Percentiles rank a stretch among this genome's conserved stretches.
Conservation (phyloP, 1,140 invertebrate species). For the Drosophila bipectinata region DNA sequence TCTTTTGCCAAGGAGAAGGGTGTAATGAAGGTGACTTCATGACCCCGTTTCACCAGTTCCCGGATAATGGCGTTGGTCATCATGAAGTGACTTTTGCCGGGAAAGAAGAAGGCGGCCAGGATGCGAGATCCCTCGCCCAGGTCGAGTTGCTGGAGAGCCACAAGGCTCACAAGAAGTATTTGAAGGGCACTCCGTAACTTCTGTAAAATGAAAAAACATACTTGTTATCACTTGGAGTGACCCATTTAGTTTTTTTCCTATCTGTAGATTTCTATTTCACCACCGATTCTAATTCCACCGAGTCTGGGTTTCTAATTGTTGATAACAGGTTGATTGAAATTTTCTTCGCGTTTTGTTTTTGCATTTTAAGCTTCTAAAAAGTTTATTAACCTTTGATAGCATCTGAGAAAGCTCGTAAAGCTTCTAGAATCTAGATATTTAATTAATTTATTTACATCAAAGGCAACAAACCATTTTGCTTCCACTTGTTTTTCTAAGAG, state of each 20-base stretch:
- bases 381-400: not conserved
- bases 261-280: not conserved
- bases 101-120: constrained; percentile 67
- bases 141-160: constrained; percentile 46
- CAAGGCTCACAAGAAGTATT: constrained; percentile 28
- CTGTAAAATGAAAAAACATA: constrained; percentile 35
- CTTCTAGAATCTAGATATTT: not conserved
- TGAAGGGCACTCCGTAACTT: constrained; percentile 60
- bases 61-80: constrained; percentile 64
- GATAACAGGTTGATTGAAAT: not conserved
- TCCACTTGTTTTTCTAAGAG: not conserved
- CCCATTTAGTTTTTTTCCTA: not conserved
- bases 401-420: not conserved
- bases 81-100: constrained; percentile 74
- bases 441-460: constrained; percentile 1
- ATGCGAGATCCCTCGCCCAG: constrained; percentile 42
- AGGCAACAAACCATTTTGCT: constrained; percentile 16
- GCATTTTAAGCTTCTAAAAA: not conserved
- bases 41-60: constrained; percentile 61
- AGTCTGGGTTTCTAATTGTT: not conserved
- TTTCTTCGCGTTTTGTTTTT: not conserved
- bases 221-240: not conserved
- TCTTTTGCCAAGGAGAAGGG: constrained; percentile 60
- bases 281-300: too few relatives aligned
- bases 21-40: constrained; percentile 73